These are phyloP conservation scores for Rissa tridactyla DNA, from an alignment of 2,113 vertebrate genomes.

Conservation along the genomic window DNA sequence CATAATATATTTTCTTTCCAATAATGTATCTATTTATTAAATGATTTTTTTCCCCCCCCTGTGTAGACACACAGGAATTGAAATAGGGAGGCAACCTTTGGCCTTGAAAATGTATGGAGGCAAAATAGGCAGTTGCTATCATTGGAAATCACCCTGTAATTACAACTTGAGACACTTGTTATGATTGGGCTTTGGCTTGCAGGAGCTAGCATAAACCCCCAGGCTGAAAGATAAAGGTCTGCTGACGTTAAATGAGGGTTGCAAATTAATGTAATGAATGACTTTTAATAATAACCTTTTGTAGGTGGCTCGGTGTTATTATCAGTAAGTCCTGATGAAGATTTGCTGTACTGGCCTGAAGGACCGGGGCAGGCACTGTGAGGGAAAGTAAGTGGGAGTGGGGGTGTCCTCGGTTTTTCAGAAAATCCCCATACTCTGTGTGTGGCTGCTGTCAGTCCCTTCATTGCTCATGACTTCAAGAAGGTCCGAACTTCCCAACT, in stretches of 20 bases:
- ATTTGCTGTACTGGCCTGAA: neutral
- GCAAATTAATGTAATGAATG: slow-evolving; percentile 60
- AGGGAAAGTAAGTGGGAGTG: neutral
- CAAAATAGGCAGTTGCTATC: slow-evolving; percentile 34
- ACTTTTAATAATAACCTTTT: slow-evolving; percentile 55
- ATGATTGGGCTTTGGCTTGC: slow-evolving; percentile 58
- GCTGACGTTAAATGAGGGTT: slow-evolving; percentile 52
- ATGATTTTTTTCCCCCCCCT: neutral
- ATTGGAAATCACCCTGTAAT: slow-evolving; percentile 64
- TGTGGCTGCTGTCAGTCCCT: neutral
- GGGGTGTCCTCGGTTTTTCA: neutral
- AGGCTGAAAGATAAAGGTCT: slow-evolving; percentile 63
- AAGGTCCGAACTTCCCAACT: neutral
- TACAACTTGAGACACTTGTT: slow-evolving; percentile 44
- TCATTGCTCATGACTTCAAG: neutral
- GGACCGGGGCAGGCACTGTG: neutral
- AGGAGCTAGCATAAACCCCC: slow-evolving; percentile 43
- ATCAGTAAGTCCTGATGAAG: neutral
- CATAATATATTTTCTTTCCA: neutral
- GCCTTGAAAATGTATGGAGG: slow-evolving; percentile 3
- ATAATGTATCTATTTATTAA: neutral
- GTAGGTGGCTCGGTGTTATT: neutral
- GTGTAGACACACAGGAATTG: neutral
- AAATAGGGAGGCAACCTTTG: slow-evolving; percentile 34
- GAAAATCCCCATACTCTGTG: neutral